Conservation (phyloP, 2,113 vertebrate genomes). For the Hyperopisus bebe region DNA sequence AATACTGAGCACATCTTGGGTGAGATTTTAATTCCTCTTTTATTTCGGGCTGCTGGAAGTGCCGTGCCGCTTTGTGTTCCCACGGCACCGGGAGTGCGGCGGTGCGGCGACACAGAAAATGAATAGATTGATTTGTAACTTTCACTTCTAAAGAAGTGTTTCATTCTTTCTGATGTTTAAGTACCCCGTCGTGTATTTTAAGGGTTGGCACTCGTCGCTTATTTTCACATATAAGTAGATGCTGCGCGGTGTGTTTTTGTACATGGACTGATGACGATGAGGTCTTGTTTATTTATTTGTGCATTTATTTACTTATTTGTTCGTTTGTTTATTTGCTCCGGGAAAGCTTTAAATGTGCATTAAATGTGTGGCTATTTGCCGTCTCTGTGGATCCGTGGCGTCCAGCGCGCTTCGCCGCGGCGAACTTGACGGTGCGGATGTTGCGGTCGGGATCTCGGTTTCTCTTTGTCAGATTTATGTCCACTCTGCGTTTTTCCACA, state of each 20-base stretch:
- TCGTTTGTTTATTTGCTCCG: neutral
- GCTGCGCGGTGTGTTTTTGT: neutral
- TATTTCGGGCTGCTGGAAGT: slow-evolving; percentile 20
- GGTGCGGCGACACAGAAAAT: neutral
- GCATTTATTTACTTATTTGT: neutral
- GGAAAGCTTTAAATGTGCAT: neutral
- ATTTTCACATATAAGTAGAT: neutral
- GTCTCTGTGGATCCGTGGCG: neutral
- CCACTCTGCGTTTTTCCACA: slow-evolving; percentile 10
- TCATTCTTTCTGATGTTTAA: neutral
- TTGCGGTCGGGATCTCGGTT: slow-evolving; percentile 9
- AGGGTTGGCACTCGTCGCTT: neutral
- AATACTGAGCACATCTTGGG: slow-evolving; percentile 56
- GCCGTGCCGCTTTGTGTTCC: slow-evolving; percentile 16
- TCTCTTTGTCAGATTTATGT: neutral
- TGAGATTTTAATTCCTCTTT: slow-evolving; percentile 41
- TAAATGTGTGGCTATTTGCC: neutral
- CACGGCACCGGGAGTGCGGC: neutral
- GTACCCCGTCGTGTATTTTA: slow-evolving; percentile 1
- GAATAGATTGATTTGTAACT: neutral
- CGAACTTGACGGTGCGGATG: slow-evolving; percentile 21
- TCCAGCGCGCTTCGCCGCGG: neutral
- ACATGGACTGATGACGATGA: neutral
- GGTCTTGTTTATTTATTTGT: neutral
- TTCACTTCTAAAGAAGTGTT: neutral